Evolutionary conservation across 2,888 invertebrate genomes (phyloP).

Genomic region (Diplolepis rosae): DNA sequence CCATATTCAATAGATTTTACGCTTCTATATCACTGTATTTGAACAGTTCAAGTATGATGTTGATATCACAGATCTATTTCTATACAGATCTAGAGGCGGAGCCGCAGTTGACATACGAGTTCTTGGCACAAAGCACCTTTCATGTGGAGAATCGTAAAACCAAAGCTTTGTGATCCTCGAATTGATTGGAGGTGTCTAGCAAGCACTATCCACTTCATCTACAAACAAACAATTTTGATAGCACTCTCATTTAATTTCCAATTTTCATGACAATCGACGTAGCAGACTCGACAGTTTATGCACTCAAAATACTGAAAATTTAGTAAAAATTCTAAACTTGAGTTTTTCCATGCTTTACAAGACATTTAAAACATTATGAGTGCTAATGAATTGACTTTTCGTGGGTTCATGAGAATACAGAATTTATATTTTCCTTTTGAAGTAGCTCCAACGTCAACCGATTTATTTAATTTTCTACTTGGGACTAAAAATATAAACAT

Average conservation of each 20-base stretch:
- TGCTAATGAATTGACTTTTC: too few species aligned
- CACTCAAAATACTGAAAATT: too few species aligned
- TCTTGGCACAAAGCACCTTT: background rate
- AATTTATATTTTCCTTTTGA: too few species aligned
- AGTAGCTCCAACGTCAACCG: constrained; percentile 50
- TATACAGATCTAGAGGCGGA: background rate
- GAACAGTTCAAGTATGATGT: background rate
- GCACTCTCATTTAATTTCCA: background rate
- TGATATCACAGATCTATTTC: background rate
- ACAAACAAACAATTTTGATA: background rate
- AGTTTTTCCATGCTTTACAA: too few species aligned
- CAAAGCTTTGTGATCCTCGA: background rate
- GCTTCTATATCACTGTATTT: background rate
- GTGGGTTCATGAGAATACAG: too few species aligned
- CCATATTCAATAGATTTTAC: too few species aligned
- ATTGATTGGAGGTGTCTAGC: background rate
- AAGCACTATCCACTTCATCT: background rate
- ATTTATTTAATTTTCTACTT: constrained; percentile 60
- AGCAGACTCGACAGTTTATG: too few species aligned
- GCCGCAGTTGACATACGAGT: background rate
- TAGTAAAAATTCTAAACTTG: too few species aligned
- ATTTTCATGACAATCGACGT: too few species aligned
- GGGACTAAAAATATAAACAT: constrained; percentile 53
- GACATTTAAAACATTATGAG: too few species aligned
- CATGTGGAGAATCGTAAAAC: background rate